phyloP scores from a whole-genome alignment of 2,113 vertebrate species.

The Chrysochloris asiatica region DNA sequence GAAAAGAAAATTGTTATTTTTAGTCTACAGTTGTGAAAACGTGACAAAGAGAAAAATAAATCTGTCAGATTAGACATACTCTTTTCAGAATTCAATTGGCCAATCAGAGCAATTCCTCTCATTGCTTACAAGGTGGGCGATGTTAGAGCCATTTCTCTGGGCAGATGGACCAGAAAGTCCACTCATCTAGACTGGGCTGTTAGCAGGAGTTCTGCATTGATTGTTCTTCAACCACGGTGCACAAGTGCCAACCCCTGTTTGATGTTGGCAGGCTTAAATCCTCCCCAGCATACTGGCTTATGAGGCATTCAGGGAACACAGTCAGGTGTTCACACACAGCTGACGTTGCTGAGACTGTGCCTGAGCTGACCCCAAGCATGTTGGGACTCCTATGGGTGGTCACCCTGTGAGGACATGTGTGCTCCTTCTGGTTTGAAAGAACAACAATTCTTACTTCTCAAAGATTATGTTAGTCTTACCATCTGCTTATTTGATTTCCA shows the following conservation, averaged over 20 bases:
- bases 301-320: not conserved
- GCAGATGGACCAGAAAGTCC: rapidly evolving
- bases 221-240: rapidly evolving
- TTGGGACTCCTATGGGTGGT: not conserved
- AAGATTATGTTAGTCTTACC: not conserved
- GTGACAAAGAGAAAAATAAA: not conserved
- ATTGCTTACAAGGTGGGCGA: rapidly evolving
- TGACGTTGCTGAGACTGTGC: rapidly evolving
- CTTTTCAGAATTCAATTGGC: not conserved
- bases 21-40: not conserved
- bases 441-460: not conserved
- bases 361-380: rapidly evolving
- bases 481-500: not conserved
- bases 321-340: rapidly evolving
- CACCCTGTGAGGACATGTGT: rapidly evolving
- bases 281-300: too few species aligned
- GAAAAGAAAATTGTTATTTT: not conserved
- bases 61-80: not conserved
- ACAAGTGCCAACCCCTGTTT: not conserved
- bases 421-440: not conserved
- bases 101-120: rapidly evolving
- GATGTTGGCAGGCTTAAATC: not conserved
- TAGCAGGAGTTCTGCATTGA: rapidly evolving
- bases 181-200: rapidly evolving
- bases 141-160: not conserved